Base-by-base conservation (phyloP, 2,113 vertebrate species). In the Manacus vitellinus region DNA sequence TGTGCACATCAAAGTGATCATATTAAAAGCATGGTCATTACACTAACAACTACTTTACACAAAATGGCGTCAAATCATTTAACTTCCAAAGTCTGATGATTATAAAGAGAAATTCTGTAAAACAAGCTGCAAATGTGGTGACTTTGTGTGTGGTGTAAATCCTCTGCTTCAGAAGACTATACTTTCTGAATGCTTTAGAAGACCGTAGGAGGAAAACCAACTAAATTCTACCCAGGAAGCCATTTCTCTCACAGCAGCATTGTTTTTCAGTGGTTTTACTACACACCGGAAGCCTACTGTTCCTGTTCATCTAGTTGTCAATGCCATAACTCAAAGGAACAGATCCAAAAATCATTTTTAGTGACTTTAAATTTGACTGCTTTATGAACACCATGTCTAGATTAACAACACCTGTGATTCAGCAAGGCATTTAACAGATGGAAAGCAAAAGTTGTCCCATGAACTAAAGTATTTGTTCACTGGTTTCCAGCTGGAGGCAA, bases 251-350 rank as follows among this genome's bases (percentile, higher is more conserved):
- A 79, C 18, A 7, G 56, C 49, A 93, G 71, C 49, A 39, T 24
- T 93, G 81, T 88, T 92, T 83, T 89, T 94, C 83, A 76, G 87
- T 89, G 86, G 79, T 94, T 72, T 73, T 58, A 92, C 71, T 96
- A 52, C 25, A 84, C 35, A 74, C 80, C 68, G 83, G 94, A 96
- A 96, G 68, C 78, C 65, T 41, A 3, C 39, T 82, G 68, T 95
- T 95, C 74, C 94, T 95, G 85, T 87, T 85, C 78, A 75, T 94
- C 72, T 88, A 62, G 35, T n/a, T 92, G 88, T 59, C 0, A 0
- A 62, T 56, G 79, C 46, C 21, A 59, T 55, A 85, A 89, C 84
- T 83, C 78, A 61, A 58, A 90, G 39, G 51, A 78, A 82, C 25
- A 51, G 46, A 83, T 70, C 43, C 43, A 78, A 79, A 95, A 70